phyloP scores from a whole-genome alignment of 2,113 vertebrate genomes.

The Cathartes aura region DNA sequence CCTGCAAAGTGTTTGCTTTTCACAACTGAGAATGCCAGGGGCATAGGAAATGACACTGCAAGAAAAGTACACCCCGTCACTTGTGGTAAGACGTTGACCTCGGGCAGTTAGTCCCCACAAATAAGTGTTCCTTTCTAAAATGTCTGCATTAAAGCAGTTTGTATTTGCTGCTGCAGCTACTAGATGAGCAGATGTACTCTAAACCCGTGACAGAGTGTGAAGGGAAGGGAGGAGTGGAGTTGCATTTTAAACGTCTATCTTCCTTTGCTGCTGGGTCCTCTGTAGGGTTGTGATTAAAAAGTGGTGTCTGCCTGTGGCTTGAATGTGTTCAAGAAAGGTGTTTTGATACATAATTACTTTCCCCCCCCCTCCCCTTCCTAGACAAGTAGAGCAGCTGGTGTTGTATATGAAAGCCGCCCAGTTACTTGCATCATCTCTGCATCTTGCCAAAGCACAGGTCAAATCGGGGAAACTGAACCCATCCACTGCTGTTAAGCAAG shows the following conservation, averaged over 20 bases:
- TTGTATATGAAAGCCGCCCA: constrained; percentile 96
- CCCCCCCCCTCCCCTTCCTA: not conserved
- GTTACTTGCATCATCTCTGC: constrained; percentile 92
- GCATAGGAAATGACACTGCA: not conserved
- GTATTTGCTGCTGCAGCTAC: constrained; percentile 1
- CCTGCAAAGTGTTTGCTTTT: not conserved
- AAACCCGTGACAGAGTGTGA: not conserved
- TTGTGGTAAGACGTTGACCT: not conserved
- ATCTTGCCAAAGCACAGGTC: constrained; percentile 95
- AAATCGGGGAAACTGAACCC: constrained; percentile 94
- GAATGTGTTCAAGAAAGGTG: not conserved
- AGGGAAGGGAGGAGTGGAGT: constrained; percentile 4
- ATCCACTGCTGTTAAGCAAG: constrained; percentile 94
- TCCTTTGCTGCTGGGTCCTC: not conserved
- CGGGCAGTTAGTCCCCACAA: not conserved
- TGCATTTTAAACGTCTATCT: constrained; percentile 50
- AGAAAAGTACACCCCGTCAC: not conserved
- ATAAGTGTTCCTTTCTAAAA: not conserved
- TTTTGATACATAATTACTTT: not conserved
- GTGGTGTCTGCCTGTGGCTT: not conserved
- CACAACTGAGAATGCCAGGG: not conserved
- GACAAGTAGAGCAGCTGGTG: constrained; percentile 95
- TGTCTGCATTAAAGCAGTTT: not conserved
- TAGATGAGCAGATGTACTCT: constrained; percentile 3
- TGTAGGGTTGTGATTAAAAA: not conserved